phyloP scores from a whole-genome alignment of 2,888 invertebrate genomes.

The Antheraea assamensis region DNA sequence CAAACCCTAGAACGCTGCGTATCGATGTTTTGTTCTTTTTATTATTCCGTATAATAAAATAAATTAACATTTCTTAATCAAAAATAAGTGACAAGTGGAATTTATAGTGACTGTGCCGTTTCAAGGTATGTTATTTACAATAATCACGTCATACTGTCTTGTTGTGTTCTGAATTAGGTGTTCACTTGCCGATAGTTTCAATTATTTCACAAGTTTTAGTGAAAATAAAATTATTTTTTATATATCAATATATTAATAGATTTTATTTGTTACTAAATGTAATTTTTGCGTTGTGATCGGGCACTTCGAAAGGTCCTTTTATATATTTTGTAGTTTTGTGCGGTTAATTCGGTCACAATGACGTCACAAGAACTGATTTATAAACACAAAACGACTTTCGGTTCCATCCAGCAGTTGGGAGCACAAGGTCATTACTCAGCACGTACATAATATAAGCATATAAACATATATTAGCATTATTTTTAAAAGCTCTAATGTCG shows the following conservation, averaged over 20 bases:
- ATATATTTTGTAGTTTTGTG: slow-evolving; percentile 47
- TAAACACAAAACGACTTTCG: slow-evolving; percentile 72
- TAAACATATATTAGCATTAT: slow-evolving; percentile 56
- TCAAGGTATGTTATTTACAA: slow-evolving; percentile 67
- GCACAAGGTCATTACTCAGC: slow-evolving; percentile 71
- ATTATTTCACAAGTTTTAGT: slow-evolving; percentile 30
- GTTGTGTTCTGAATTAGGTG: slow-evolving; percentile 57
- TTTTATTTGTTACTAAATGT: not conserved
- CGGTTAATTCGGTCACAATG: slow-evolving; percentile 70
- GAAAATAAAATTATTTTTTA: slow-evolving; percentile 20
- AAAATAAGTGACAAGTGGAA: slow-evolving; percentile 31
- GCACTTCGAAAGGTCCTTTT: slow-evolving; percentile 37
- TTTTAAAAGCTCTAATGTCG: slow-evolving; percentile 61
- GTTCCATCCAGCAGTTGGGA: slow-evolving; percentile 68
- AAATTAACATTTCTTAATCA: slow-evolving; percentile 26
- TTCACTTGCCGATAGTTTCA: slow-evolving; percentile 47
- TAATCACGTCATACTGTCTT: slow-evolving; percentile 55
- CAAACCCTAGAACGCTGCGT: slow-evolving; percentile 57
- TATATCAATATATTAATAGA: not conserved
- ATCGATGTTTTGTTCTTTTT: slow-evolving; percentile 59
- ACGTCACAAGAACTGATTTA: slow-evolving; percentile 77
- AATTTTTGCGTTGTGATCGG: not conserved
- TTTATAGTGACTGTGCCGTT: slow-evolving; percentile 43
- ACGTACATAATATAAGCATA: slow-evolving; percentile 49
- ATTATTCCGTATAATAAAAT: slow-evolving; percentile 28